Evolutionary conservation across 30 jellyfish, hydroid and myxozoan species (phyloP), one percentile per base, ranked within the genome.

Genomic region (Aurelia sp.): DNA sequence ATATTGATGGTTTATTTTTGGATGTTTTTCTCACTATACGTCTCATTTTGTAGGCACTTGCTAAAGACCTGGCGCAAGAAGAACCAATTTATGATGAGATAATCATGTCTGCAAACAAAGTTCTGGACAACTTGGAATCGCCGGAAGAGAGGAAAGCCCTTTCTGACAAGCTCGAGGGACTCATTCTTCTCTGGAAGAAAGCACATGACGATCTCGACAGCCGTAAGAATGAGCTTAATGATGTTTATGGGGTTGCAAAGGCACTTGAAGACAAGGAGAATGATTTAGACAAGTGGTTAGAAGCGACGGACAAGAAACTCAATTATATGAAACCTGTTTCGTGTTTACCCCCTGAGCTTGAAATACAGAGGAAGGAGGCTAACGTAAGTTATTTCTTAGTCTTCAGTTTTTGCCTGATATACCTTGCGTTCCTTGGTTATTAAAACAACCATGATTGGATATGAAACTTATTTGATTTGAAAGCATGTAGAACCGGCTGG

Each of bases 51-150:
- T 23, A 88, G 97, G 84, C 79, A 33, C 53, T 94, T 62, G 86
- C 72, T 11, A 89, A 84, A 74, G 99, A 94, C 74, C 23, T 86
- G 55, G 86, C 58, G 61, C 96, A 94, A 41, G 99, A 94, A 61
- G 81, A 78, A 18, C 85, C 97, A 6, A 50, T 77, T 16, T 88
- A 62, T 30, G 91, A 81, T 9, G 75, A 66, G 19, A 70, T 93
- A 41, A 47, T 87, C 16, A 62, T 59, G 17, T 27, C 90, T 40
- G 87, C 88, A 2, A 66, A 88, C 58, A 71, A 67, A 4, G 62
- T 93, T 67, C 83, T 82, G 11, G 92, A 78, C 10, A 51, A 79
- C 21, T 58, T 66, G 53, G 90, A 86, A 4, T 70, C 91, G 2
- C 92, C 82, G 5, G 86, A 58, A 13, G 97, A 88, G 44, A 89